Conservation (phyloP, 2,797 vertebrate genomes). For the Alauda arvensis region DNA sequence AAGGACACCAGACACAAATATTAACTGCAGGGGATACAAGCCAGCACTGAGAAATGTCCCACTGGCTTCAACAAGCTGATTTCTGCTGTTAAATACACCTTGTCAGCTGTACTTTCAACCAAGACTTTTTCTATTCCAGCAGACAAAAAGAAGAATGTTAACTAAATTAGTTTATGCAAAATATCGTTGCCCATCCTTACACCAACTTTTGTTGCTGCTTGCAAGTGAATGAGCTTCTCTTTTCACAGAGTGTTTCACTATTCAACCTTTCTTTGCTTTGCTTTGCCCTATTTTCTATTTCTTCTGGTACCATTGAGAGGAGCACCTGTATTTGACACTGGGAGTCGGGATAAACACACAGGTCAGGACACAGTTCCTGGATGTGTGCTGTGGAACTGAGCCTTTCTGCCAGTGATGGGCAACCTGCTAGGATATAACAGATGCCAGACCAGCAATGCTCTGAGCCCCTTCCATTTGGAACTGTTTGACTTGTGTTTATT, state of each 20-base stretch:
- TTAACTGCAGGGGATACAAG: not conserved
- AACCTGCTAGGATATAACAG: not conserved
- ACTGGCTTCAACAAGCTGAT: not conserved
- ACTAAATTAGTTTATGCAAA: not conserved
- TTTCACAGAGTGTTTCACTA: not conserved
- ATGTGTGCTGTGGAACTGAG: not conserved
- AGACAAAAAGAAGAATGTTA: not conserved
- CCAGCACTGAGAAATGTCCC: not conserved
- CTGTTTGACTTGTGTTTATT: not conserved
- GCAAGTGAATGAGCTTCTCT: not conserved
- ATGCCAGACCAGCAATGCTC: not conserved
- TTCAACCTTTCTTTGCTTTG: not conserved
- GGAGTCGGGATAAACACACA: not conserved
- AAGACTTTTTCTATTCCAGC: not conserved
- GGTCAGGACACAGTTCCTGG: not conserved
- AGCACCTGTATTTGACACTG: not conserved
- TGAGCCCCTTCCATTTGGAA: not conserved
- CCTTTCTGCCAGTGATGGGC: not conserved
- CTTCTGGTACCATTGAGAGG: not conserved
- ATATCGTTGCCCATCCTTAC: accelerated
- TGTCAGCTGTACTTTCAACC: not conserved
- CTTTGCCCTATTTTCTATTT: not conserved
- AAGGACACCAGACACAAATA: not conserved
- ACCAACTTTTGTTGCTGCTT: not conserved
- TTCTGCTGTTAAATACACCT: not conserved